phyloP scores from a whole-genome alignment of 2,888 invertebrate species.

The Isoperla grammatica region DNA sequence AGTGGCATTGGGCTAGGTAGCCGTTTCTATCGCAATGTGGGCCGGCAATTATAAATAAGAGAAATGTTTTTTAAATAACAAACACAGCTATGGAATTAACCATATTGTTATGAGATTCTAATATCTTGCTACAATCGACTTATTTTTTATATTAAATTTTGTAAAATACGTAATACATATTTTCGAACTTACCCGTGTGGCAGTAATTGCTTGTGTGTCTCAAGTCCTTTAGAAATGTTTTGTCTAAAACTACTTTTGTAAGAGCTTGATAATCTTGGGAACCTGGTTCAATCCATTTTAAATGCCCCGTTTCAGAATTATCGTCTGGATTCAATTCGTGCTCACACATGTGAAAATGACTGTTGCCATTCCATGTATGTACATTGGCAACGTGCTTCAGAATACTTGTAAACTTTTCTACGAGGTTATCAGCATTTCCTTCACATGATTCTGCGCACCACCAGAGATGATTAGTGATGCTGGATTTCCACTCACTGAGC shows the following conservation, averaged over 20 bases:
- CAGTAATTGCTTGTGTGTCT: slow-evolving; percentile 4
- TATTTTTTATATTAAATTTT: no score
- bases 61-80: no score
- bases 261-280: neutral
- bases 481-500: neutral
- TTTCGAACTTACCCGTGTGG: neutral
- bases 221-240: neutral
- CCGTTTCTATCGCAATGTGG: no score
- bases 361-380: neutral
- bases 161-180: no score
- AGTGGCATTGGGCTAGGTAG: no score
- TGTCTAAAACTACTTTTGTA: neutral
- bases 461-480: slow-evolving; percentile 1
- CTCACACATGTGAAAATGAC: neutral
- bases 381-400: neutral
- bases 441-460: slow-evolving; percentile 7
- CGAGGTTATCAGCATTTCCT: neutral
- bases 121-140: no score
- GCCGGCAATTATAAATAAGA: no score
- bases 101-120: no score
- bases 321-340: neutral
- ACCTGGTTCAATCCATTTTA: slow-evolving; percentile 1
- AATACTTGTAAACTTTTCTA: neutral
- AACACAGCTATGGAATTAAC: no score
- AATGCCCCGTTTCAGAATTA: neutral